These are phyloP conservation scores for Tuberolachnus salignus DNA, from an alignment of 2,888 invertebrate genomes.

Conservation along the genomic window DNA sequence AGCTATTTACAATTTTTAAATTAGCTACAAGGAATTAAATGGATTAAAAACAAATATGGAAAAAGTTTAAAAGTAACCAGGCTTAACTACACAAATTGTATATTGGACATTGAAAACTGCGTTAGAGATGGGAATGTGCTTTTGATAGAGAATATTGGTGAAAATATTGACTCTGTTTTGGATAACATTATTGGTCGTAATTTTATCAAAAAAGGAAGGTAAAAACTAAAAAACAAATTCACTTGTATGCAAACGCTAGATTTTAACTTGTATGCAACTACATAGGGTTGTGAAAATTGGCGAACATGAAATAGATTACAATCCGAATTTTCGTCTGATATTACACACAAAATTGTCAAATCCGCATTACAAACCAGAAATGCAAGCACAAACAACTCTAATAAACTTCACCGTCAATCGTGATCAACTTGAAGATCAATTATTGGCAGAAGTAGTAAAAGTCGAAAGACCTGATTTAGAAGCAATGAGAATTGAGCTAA, in stretches of 20 bases:
- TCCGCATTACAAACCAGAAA: slow-evolving; percentile 95
- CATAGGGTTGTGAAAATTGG: slow-evolving; percentile 78
- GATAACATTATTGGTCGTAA: slow-evolving; percentile 87
- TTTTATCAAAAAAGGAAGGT: slow-evolving; percentile 84
- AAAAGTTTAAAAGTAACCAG: slow-evolving; percentile 75
- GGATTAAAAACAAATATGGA: slow-evolving; percentile 90
- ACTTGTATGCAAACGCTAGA: too few relatives aligned
- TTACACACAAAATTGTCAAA: slow-evolving; percentile 93
- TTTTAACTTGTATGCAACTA: slow-evolving; percentile 39
- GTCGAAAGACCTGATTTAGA: slow-evolving; percentile 92
- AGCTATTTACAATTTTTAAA: not conserved
- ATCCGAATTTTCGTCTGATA: slow-evolving; percentile 80
- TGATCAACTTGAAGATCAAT: slow-evolving; percentile 91
- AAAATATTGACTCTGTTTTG: slow-evolving; percentile 86
- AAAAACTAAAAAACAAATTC: slow-evolving; percentile 58
- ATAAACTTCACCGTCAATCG: slow-evolving; percentile 95
- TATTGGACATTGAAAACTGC: slow-evolving; percentile 81
- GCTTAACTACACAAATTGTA: slow-evolving; percentile 79
- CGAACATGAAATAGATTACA: slow-evolving; percentile 89
- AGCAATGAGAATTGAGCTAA: slow-evolving; percentile 72
- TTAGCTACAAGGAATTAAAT: slow-evolving; percentile 82
- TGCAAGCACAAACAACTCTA: slow-evolving; percentile 93
- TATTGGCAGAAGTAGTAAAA: slow-evolving; percentile 91
- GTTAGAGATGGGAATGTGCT: slow-evolving; percentile 76
- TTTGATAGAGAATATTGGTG: slow-evolving; percentile 87